Evolutionary conservation across 2,888 invertebrate genomes (phyloP).

Genomic region (Rhopalosiphum nymphaeae): DNA sequence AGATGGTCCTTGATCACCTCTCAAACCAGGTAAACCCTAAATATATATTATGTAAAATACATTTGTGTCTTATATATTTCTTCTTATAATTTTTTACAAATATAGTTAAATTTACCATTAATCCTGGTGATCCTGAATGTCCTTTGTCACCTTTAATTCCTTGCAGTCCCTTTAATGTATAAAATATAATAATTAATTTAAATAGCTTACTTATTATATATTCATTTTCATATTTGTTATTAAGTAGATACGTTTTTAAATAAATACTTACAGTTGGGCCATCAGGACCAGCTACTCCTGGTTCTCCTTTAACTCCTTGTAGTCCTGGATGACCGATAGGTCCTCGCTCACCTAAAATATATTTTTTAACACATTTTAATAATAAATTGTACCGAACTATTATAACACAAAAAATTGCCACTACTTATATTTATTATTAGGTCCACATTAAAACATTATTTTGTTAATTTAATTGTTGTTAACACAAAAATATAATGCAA

Average conservation of each 20-base stretch:
- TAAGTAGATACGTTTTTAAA: constrained; percentile 32
- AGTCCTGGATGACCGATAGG: constrained; percentile 70
- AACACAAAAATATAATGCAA: background rate
- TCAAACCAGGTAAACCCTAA: constrained; percentile 78
- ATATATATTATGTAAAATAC: constrained; percentile 6
- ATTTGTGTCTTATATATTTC: background rate
- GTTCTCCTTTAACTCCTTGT: constrained; percentile 70
- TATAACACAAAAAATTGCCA: background rate
- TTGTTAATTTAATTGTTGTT: background rate
- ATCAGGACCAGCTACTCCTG: constrained; percentile 73
- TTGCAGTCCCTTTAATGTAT: constrained; percentile 74
- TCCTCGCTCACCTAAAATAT: constrained; percentile 63
- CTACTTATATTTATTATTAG: background rate
- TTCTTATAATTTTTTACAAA: background rate
- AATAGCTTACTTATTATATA: background rate
- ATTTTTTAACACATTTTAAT: background rate
- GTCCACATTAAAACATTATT: background rate
- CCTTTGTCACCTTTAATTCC: constrained; percentile 81
- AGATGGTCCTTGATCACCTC: constrained; percentile 73
- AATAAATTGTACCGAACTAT: background rate
- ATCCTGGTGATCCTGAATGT: constrained; percentile 79
- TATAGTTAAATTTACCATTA: constrained; percentile 72
- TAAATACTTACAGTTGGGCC: constrained; percentile 75
- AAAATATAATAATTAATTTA: constrained; percentile 17
- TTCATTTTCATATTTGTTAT: constrained; percentile 27